A percentile compares a stretch with the other conserved stretches of the same genome.
Evolutionary conservation across 2,888 invertebrate genomes (phyloP).

Genomic region (Epinotia demarniana): DNA sequence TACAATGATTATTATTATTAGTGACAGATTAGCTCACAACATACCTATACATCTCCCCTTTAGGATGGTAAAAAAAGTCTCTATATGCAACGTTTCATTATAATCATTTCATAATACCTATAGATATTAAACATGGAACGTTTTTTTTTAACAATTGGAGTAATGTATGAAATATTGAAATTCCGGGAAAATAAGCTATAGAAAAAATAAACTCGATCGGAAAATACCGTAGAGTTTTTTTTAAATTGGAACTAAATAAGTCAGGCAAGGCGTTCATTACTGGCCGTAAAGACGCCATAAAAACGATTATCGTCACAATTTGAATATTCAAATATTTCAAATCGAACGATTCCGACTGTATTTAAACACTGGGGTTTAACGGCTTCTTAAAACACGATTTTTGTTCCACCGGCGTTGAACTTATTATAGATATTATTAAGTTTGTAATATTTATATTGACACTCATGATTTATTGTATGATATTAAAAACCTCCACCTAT

Average conservation of each 20-base stretch:
- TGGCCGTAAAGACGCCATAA: constrained; percentile 80
- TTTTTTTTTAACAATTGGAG: no score
- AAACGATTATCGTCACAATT: constrained; percentile 76
- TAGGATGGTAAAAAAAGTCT: no score
- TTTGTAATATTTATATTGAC: no score
- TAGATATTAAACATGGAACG: background rate
- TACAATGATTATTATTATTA: no score
- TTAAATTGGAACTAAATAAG: constrained; percentile 44
- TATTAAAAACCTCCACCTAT: background rate
- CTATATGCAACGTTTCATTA: no score
- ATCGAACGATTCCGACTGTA: constrained; percentile 63
- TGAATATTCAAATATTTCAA: constrained; percentile 73
- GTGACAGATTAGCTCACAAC: no score
- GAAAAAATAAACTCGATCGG: background rate
- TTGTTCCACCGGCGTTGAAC: background rate
- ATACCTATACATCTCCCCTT: no score
- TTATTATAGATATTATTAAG: no score
- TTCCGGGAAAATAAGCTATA: background rate
- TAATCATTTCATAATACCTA: no score
- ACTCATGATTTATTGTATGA: background rate
- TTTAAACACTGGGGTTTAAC: constrained; percentile 53
- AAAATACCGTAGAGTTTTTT: constrained; percentile 7
- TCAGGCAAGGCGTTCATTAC: constrained; percentile 70
- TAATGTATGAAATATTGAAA: no score
- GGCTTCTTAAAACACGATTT: background rate